Base-by-base conservation (phyloP, 2,888 invertebrate genomes). In the Heliconius sara region DNA sequence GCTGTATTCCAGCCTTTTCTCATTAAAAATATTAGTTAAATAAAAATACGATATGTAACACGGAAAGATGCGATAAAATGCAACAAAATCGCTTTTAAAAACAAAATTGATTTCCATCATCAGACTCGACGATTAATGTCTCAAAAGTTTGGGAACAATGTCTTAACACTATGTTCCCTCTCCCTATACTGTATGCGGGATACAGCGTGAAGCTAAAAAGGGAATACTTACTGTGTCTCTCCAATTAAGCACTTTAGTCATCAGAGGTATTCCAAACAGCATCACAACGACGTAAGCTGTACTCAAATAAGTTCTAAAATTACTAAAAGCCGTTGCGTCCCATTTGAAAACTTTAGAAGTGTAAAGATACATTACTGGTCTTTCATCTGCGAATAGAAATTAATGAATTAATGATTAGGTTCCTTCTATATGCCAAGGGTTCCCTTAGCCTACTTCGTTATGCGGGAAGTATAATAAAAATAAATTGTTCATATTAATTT, bases 301-400 rank as follows among this genome's bases (percentile, higher is more conserved):
- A 57, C 97, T 97, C 83, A 97, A 96, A 85, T 96, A 97, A 0
- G 97, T 97, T 85, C 96, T 95, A 85, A 97, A 98, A 83, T 96
- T 95, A 86, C 98, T 98, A 87, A 96, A 98, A 19, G 95, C 93
- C 0, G 95, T 91, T 1, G 97, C 94, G 71, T 96, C 95, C 98
- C 98, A 98, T 79, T 96, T 89, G 86, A 98, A 97, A 63, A 97
- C 96, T 60, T 96, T 93, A 76, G 96, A 96, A 0, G 97, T 97
- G 87, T 97, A 98, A 74, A 98, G 89, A 85, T 96, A 98, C 86
- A 97, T 95, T 87, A 97, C 97, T 30, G 96, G 96, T 83, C 96
- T 96, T 87, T 98, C 98, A 88, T 98, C 98, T 96, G 93, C 47
- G 76, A 79, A 63, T 27, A 63, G 6, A 52, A 52, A 60, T 60